Evolutionary conservation across 2,888 invertebrate genomes (phyloP).

Genomic region (Aradus depressus): DNA sequence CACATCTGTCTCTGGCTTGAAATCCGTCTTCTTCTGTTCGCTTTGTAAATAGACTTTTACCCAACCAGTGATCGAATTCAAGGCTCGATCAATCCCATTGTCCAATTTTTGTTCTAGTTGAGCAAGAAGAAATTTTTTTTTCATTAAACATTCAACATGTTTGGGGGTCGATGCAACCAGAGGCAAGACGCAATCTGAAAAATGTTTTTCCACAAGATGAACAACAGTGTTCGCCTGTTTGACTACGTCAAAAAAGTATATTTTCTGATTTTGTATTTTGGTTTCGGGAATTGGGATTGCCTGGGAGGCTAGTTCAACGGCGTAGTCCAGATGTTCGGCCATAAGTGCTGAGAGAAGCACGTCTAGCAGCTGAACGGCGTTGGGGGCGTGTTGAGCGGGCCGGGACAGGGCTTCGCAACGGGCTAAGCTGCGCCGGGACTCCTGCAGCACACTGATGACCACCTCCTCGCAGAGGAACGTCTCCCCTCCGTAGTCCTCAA

Average conservation of each 20-base stretch:
- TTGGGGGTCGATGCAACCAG: conserved; percentile 74
- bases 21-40: conserved; percentile 93
- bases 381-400: conserved; percentile 60
- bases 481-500: conserved; percentile 94
- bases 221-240: conserved; percentile 89
- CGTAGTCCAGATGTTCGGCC: conserved; percentile 91
- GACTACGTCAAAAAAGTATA: conserved; percentile 87
- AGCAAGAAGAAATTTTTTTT: conserved; percentile 73
- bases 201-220: conserved; percentile 85
- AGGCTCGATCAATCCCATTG: conserved; percentile 70
- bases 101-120: conserved; percentile 88
- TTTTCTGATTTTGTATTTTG: conserved; percentile 69
- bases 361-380: conserved; percentile 72
- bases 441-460: conserved; percentile 79
- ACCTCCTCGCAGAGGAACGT: conserved; percentile 92
- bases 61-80: conserved; percentile 83
- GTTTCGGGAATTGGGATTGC: conserved; percentile 82
- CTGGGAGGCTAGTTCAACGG: conserved; percentile 83
- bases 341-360: conserved; percentile 72
- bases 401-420: conserved; percentile 79
- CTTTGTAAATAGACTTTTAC: conserved; percentile 76
- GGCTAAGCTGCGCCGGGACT: conserved; percentile 79
- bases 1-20: conserved; percentile 69
- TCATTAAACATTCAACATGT: conserved; percentile 77
- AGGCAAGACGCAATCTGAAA: conserved; percentile 77